Conservation (phyloP, 2,113 vertebrate species). For the Boleophthalmus pectinirostris region DNA sequence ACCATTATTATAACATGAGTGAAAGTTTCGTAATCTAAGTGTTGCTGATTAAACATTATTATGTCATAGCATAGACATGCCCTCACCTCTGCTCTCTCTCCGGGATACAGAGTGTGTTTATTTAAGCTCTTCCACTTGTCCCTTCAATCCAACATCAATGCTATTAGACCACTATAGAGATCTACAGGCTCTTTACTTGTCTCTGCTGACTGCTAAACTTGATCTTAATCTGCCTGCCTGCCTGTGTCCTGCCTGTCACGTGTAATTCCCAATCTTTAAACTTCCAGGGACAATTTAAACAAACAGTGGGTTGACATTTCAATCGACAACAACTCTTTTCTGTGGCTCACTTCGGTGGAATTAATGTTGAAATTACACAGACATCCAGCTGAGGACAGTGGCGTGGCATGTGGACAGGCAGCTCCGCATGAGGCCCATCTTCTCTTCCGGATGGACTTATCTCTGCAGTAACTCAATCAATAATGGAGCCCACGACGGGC, state of each 20-base stretch:
- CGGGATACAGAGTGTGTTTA: slow-evolving; percentile 36
- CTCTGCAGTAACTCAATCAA: slow-evolving; percentile 37
- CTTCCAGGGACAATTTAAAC: neutral
- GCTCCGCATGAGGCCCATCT: slow-evolving; percentile 29
- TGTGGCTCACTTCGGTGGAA: slow-evolving; percentile 16
- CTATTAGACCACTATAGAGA: slow-evolving; percentile 1
- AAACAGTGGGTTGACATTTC: slow-evolving; percentile 7
- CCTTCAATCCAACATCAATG: slow-evolving; percentile 23
- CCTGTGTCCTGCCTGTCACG: neutral
- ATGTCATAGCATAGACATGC: too few relatives aligned
- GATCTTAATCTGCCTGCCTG: neutral
- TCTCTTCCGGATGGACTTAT: slow-evolving; percentile 20
- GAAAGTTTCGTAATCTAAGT: too few relatives aligned
- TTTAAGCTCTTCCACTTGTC: slow-evolving; percentile 38
- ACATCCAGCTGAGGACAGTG: slow-evolving; percentile 27
- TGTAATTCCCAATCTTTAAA: slow-evolving; percentile 10
- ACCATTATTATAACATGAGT: too few relatives aligned
- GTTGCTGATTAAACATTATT: too few relatives aligned
- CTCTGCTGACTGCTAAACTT: neutral
- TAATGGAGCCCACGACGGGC: slow-evolving; percentile 29
- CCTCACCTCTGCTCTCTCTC: slow-evolving; percentile 4
- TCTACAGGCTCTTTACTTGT: neutral
- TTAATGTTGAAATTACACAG: slow-evolving; percentile 33
- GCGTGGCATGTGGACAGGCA: slow-evolving; percentile 17
- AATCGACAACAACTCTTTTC: slow-evolving; percentile 5